Conservation (phyloP, 2,797 vertebrate genomes). For the Hirundo rustica region DNA sequence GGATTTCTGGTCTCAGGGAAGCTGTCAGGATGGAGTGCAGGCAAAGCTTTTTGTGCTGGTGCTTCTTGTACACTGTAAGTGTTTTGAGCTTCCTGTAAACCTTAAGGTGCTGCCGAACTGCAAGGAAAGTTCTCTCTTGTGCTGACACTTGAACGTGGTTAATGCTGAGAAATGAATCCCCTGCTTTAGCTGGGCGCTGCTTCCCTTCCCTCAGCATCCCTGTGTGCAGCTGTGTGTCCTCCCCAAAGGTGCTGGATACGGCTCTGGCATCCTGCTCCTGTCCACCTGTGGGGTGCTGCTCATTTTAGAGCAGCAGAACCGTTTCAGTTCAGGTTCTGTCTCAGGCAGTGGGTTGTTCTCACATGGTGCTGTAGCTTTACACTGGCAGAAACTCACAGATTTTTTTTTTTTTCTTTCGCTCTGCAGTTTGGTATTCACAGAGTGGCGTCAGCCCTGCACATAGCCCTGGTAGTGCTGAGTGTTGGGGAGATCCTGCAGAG, state of each 20-base stretch:
- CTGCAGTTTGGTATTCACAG: background rate
- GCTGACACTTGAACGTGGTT: background rate
- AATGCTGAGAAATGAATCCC: background rate
- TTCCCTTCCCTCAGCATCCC: background rate
- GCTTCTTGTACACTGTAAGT: fast-evolving
- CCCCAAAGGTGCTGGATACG: fast-evolving
- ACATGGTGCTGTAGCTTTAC: background rate
- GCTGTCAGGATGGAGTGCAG: background rate
- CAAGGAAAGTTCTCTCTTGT: background rate
- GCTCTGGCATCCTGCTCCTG: fast-evolving
- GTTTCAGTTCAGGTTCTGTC: background rate
- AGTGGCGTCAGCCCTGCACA: fast-evolving
- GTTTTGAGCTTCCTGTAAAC: background rate
- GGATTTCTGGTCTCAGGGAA: background rate
- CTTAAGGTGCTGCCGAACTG: background rate
- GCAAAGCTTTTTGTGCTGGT: background rate
- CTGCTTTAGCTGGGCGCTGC: background rate
- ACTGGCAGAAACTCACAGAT: background rate
- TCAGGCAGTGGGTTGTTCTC: background rate
- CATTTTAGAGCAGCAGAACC: background rate
- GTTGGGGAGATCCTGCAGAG: background rate
- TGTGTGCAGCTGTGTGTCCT: background rate
- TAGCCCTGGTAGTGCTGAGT: background rate
- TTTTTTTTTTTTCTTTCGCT: background rate
- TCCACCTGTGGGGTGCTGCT: background rate